These are phyloP conservation scores for Pipra filicauda DNA, from an alignment of 2,113 vertebrate species.

Conservation along the genomic window DNA sequence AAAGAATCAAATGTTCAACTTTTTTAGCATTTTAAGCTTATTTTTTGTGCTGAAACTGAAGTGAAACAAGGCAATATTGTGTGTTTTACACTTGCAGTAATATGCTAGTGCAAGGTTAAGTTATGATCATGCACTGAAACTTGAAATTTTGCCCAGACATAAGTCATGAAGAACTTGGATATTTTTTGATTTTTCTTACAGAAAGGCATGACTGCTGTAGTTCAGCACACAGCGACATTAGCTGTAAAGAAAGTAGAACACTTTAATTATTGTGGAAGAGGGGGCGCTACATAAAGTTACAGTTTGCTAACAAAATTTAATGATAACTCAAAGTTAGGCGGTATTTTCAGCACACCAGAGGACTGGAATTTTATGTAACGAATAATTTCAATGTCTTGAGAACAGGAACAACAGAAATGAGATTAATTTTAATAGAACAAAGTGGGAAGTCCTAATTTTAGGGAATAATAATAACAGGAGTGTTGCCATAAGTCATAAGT, in stretches of 20 bases:
- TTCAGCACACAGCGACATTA: neutral
- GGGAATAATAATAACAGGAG: neutral
- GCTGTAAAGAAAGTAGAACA: slow-evolving; percentile 23
- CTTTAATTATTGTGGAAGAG: slow-evolving; percentile 13
- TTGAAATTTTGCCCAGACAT: neutral
- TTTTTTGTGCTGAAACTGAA: slow-evolving; percentile 47
- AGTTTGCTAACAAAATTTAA: slow-evolving; percentile 16
- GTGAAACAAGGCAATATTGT: slow-evolving; percentile 14
- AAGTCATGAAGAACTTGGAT: neutral
- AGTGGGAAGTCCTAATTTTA: neutral
- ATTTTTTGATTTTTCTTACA: neutral
- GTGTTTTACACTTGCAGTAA: slow-evolving; percentile 38
- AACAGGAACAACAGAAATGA: neutral
- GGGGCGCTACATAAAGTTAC: neutral
- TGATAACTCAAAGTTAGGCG: neutral
- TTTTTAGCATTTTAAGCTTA: slow-evolving; percentile 46
- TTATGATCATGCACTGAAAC: slow-evolving; percentile 28
- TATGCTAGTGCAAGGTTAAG: slow-evolving; percentile 10
- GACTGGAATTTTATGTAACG: neutral
- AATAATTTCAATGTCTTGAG: neutral
- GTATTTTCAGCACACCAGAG: neutral
- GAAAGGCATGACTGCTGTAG: neutral
- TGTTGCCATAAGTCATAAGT: neutral
- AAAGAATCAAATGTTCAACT: neutral
- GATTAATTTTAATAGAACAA: neutral